Base-by-base conservation (phyloP, 1,140 invertebrate genomes). In the Tetraneura akinire region DNA sequence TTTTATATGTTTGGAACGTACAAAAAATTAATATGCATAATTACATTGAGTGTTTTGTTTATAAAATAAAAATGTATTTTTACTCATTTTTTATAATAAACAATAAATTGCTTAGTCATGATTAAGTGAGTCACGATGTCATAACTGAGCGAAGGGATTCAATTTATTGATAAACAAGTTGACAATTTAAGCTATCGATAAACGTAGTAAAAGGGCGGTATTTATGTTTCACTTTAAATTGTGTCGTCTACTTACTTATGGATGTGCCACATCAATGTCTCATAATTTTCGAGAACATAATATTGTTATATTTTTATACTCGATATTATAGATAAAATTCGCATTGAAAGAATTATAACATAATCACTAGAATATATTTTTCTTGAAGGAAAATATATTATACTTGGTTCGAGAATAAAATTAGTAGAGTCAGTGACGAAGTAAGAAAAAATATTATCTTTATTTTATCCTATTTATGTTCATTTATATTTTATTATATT, bases 141-240 rank as follows among this genome's bases (percentile, higher is more conserved):
- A 37, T 8, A 8, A 5, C 14, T 16, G n/a, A 18, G 10, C n/a
- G 18, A 11, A 66, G 16, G 37, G 29, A 66, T 32, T 11, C 5
- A n/a, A 66, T 37, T n/a, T n/a, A 37, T 42, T 45, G 64, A 66
- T 66, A 66, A 66, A 66, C 37, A 42, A 66, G 1, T 66, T 21
- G 64, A 66, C 37, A 42, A 42, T 66, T 8, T 5, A 11, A 66
- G 45, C 64, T 23, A 45, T 42, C 11, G 11, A 45, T 8, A 32
- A n/a, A n/a, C 45, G 18, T 37, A 37, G 37, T 45, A 21, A 5
- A 66, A 42, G 37, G n/a, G 32, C 23, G 32, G 3, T 21, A n/a
- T 66, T n/a, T 42, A 66, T 45, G 45, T 42, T 11, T 45, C n/a
- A 42, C 11, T 66, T 21, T 4, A 9, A 29, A 21, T 66, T 32